Conservation (phyloP, 1,140 invertebrate species). For the Drosophila athabasca region DNA sequence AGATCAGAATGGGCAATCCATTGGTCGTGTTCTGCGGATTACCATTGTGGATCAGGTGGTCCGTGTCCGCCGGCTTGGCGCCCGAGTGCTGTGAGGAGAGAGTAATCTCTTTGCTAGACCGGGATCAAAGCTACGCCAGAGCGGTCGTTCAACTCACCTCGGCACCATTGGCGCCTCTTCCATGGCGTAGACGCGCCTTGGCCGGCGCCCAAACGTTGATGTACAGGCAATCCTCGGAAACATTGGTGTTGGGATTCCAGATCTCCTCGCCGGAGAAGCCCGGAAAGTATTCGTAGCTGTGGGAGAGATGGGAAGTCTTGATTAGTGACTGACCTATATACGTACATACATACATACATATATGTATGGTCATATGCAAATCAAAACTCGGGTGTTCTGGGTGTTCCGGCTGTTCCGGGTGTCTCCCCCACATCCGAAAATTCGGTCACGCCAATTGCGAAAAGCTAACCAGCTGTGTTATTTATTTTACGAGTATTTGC, state of each 20-base stretch:
- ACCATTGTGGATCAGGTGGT: conserved; percentile 79
- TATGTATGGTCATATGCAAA: conserved; percentile 25
- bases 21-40: conserved; percentile 79
- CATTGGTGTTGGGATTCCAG: conserved; percentile 97
- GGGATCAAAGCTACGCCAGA: not conserved
- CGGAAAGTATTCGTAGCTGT: conserved; percentile 92
- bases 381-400: conserved; percentile 37
- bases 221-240: conserved; percentile 97
- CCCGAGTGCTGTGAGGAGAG: conserved; percentile 58
- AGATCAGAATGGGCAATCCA: conserved; percentile 91
- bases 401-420: no score
- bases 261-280: conserved; percentile 96
- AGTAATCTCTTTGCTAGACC: not conserved
- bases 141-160: conserved; percentile 58
- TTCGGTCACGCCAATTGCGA: conserved; percentile 74
- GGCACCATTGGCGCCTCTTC: conserved; percentile 82
- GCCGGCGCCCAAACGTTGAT: conserved; percentile 96
- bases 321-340: conserved; percentile 43
- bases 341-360: no score
- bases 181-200: conserved; percentile 88
- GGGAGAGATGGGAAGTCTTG: not conserved
- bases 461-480: conserved; percentile 72
- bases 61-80: conserved; percentile 68
- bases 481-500: conserved; percentile 73
- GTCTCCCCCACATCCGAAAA: conserved; percentile 9